A percentile compares a stretch with the other conserved stretches of the same genome.
Evolutionary conservation across 1,140 invertebrate species (phyloP).

Genomic region (Drosophila repletoides): DNA sequence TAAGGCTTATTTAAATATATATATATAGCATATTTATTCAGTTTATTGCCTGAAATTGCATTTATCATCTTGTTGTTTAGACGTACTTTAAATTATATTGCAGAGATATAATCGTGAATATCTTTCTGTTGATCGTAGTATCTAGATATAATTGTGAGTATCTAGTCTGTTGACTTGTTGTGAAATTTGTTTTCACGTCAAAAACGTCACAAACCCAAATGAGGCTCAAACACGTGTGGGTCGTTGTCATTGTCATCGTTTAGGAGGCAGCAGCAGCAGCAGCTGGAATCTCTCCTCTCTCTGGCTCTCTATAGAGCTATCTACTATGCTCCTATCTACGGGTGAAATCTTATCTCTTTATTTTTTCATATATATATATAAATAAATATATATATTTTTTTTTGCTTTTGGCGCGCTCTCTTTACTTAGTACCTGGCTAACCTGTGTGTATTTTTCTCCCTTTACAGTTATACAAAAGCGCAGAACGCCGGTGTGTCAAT

Average conservation of each 20-base stretch:
- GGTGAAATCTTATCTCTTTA: slow-evolving; percentile 60
- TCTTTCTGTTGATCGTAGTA: too few relatives aligned
- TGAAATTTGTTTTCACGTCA: slow-evolving; percentile 19
- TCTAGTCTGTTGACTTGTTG: slow-evolving; percentile 16
- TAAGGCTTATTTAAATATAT: background rate
- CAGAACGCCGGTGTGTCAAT: slow-evolving; percentile 95
- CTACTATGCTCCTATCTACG: slow-evolving; percentile 36
- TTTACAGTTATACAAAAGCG: slow-evolving; percentile 94
- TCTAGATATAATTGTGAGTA: slow-evolving; percentile 18
- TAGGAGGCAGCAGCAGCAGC: background rate
- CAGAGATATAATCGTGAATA: slow-evolving; percentile 16
- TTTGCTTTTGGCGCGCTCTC: slow-evolving; percentile 21
- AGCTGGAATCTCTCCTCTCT: slow-evolving; percentile 48
- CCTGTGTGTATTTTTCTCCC: slow-evolving; percentile 44
- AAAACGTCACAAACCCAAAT: background rate
- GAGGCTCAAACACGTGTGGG: slow-evolving; percentile 9
- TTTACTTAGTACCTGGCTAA: slow-evolving; percentile 41
- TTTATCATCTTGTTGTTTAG: slow-evolving; percentile 18
- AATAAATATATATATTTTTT: slow-evolving; percentile 2
- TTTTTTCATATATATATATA: background rate
- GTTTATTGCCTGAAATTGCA: background rate
- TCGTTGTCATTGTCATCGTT: slow-evolving; percentile 23
- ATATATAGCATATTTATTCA: slow-evolving; percentile 1
- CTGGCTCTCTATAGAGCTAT: too few relatives aligned
- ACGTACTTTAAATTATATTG: slow-evolving; percentile 6